Evolutionary conservation across 2,888 invertebrate genomes (phyloP).

Genomic region (Elaeidobius kamerunicus): DNA sequence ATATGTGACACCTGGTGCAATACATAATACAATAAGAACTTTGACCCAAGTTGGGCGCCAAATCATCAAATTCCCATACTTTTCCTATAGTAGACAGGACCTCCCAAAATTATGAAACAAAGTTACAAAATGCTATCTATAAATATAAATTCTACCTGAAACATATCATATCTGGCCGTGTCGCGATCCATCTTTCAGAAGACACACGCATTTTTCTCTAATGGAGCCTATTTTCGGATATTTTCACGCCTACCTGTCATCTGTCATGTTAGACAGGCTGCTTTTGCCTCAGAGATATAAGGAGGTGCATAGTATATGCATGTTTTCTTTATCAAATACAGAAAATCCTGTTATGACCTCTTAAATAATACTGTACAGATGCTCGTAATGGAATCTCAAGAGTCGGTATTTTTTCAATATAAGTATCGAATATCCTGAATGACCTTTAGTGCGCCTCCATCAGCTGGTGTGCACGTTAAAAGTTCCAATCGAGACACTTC

Average conservation of each 20-base stretch:
- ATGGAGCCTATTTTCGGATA: constrained; percentile 24
- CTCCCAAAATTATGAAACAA: not conserved
- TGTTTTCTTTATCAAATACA: no score
- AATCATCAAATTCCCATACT: no score
- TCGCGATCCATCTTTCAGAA: constrained; percentile 9
- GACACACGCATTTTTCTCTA: constrained; percentile 19
- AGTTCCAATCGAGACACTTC: not conserved
- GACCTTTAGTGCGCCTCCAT: constrained; percentile 1
- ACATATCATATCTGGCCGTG: constrained; percentile 11
- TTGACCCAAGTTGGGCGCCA: no score
- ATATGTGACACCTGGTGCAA: no score
- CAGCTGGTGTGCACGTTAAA: not conserved
- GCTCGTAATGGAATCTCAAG: no score
- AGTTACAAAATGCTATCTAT: constrained; percentile 7
- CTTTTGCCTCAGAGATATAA: no score
- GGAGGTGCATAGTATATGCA: no score
- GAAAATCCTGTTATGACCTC: no score
- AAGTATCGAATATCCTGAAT: no score
- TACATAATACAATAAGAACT: no score
- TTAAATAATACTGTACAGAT: no score
- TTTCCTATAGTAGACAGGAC: not conserved
- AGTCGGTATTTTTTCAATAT: no score
- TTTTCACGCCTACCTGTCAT: constrained; percentile 10
- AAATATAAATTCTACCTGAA: constrained; percentile 18
- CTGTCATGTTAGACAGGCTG: constrained; percentile 23